Evolutionary conservation across 2,797 vertebrate genomes (phyloP).

Genomic region (Kryptolebias ocellatus): DNA sequence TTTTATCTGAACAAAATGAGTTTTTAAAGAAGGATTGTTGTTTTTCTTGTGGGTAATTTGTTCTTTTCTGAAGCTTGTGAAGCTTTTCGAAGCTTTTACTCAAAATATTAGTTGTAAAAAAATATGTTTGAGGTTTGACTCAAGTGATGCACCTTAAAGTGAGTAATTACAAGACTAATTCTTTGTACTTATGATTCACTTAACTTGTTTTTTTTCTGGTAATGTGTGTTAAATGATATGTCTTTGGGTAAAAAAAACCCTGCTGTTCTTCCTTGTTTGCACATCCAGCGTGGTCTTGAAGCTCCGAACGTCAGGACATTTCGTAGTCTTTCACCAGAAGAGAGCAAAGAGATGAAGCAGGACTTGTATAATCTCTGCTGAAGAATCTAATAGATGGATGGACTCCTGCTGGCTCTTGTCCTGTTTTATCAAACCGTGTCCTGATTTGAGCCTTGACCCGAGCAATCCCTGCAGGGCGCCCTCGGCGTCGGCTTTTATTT

Average conservation of each 20-base stretch:
- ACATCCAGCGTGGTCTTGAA: too few relatives aligned
- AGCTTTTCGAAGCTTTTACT: too few relatives aligned
- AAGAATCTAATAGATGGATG: neutral
- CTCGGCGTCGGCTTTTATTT: slow-evolving; percentile 56
- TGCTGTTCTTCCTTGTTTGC: too few relatives aligned
- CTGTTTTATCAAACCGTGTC: slow-evolving; percentile 43
- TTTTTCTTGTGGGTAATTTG: neutral
- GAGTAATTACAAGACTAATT: neutral
- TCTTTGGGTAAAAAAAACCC: too few relatives aligned
- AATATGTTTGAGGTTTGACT: slow-evolving; percentile 1
- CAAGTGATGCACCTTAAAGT: slow-evolving; percentile 5
- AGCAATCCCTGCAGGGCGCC: slow-evolving; percentile 56
- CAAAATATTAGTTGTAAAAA: neutral
- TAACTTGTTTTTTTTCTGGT: neutral
- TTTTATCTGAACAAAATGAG: too few relatives aligned
- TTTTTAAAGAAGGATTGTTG: neutral
- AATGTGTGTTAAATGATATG: neutral
- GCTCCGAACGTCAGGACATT: too few relatives aligned
- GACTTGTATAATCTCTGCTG: neutral
- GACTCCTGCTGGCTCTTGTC: slow-evolving; percentile 40
- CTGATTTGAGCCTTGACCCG: slow-evolving; percentile 64
- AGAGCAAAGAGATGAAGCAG: neutral
- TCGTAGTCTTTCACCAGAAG: neutral
- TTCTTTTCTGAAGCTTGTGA: too few relatives aligned
- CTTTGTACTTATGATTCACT: neutral